A percentile compares a stretch with the other conserved stretches of the same genome.
phyloP scores from a whole-genome alignment of 2,113 vertebrate species.

The Percopsis transmontana region DNA sequence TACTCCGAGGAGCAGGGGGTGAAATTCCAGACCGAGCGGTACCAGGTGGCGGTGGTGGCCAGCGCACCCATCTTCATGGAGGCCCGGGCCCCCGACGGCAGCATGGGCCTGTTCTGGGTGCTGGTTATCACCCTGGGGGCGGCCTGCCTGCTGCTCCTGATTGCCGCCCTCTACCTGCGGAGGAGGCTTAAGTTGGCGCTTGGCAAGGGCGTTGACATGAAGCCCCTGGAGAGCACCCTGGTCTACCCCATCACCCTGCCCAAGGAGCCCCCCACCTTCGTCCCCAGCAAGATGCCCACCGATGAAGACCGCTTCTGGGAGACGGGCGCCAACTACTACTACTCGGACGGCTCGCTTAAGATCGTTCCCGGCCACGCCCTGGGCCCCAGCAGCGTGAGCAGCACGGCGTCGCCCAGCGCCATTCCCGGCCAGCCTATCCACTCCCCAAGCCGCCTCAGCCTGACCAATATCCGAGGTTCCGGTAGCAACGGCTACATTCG shows the following conservation, averaged over 20 bases:
- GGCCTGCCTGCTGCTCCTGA: slow-evolving; percentile 84
- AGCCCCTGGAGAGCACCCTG: slow-evolving; percentile 88
- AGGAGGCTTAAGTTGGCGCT: slow-evolving; percentile 86
- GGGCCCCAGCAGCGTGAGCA: slow-evolving; percentile 80
- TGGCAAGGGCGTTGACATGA: slow-evolving; percentile 85
- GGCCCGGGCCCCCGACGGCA: slow-evolving; percentile 85
- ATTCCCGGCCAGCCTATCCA: slow-evolving; percentile 94
- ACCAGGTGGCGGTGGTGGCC: slow-evolving; percentile 84
- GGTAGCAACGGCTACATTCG: slow-evolving; percentile 95
- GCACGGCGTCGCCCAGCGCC: slow-evolving; percentile 80
- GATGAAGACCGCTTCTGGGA: slow-evolving; percentile 94
- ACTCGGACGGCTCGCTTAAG: slow-evolving; percentile 93
- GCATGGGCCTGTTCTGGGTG: slow-evolving; percentile 90
- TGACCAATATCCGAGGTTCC: slow-evolving; percentile 89
- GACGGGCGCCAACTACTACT: slow-evolving; percentile 90
- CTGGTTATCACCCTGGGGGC: slow-evolving; percentile 88
- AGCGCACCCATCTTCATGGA: slow-evolving; percentile 84
- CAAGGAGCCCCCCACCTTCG: slow-evolving; percentile 88
- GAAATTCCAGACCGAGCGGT: slow-evolving; percentile 82
- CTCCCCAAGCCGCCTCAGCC: slow-evolving; percentile 89
- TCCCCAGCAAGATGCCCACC: slow-evolving; percentile 84
- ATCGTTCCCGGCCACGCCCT: slow-evolving; percentile 93
- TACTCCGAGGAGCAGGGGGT: slow-evolving; percentile 87
- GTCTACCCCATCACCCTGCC: slow-evolving; percentile 94
- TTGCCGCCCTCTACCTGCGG: slow-evolving; percentile 86